Percentiles rank a stretch among this genome's conserved stretches.
Conservation (phyloP, 2,888 invertebrate species). For the Maniola hyperantus region DNA sequence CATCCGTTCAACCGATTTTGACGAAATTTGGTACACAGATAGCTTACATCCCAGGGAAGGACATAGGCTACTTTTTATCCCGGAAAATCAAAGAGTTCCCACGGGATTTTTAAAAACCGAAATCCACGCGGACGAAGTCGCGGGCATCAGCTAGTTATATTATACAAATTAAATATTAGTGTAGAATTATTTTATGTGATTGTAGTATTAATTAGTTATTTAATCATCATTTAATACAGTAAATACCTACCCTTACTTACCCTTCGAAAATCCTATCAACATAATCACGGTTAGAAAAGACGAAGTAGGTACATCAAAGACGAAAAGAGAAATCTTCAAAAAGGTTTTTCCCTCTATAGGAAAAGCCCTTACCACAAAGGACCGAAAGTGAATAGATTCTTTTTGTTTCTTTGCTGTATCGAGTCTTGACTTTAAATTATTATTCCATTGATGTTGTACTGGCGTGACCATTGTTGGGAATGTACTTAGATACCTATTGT, state of each 20-base stretch:
- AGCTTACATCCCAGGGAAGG: too few species aligned
- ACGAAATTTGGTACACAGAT: too few species aligned
- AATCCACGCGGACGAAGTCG: too few species aligned
- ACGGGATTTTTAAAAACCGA: too few species aligned
- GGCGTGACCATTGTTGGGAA: constrained; percentile 28
- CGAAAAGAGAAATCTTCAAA: constrained; percentile 58
- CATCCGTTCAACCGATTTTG: too few species aligned
- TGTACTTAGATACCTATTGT: neutral
- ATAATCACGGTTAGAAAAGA: constrained; percentile 46
- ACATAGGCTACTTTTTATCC: too few species aligned
- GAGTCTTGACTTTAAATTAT: constrained; percentile 57
- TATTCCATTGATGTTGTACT: constrained; percentile 57
- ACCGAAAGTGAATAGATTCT: constrained; percentile 48
- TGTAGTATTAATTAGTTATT: too few species aligned
- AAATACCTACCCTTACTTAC: constrained; percentile 38
- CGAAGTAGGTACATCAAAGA: constrained; percentile 54
- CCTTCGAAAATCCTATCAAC: constrained; percentile 50
- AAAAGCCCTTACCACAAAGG: constrained; percentile 58
- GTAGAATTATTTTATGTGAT: too few species aligned
- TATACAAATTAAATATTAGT: too few species aligned
- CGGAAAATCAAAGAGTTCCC: too few species aligned
- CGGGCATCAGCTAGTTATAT: too few species aligned
- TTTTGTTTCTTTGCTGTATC: constrained; percentile 63
- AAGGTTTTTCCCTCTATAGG: constrained; percentile 51
- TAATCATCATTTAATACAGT: too few species aligned